A percentile compares a stretch with the other conserved stretches of the same genome.
Conservation (phyloP, 2,888 invertebrate species). For the Drosophila neutralis region DNA sequence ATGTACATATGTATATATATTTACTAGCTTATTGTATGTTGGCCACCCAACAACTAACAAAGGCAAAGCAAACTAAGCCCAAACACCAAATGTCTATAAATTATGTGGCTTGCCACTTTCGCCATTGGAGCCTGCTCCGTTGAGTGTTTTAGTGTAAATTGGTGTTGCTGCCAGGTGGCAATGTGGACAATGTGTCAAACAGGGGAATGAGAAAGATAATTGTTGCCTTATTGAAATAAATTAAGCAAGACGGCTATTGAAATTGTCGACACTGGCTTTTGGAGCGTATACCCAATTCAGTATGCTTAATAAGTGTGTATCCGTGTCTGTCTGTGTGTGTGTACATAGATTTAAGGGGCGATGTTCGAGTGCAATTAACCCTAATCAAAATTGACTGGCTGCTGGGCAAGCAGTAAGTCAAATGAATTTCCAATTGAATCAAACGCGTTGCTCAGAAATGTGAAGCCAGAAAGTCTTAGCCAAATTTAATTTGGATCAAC, state of each 20-base stretch:
- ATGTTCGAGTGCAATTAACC: slow-evolving; percentile 19
- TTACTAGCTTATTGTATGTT: slow-evolving; percentile 9
- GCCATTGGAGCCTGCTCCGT: slow-evolving; percentile 1
- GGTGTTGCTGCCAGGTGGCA: slow-evolving; percentile 47
- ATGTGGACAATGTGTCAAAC: neutral
- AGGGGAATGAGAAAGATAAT: neutral
- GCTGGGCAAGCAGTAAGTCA: neutral
- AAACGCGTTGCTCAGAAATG: neutral
- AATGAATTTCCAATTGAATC: slow-evolving; percentile 11
- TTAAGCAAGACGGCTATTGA: slow-evolving; percentile 38
- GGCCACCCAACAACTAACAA: neutral
- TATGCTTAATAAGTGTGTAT: neutral
- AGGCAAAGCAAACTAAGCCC: neutral
- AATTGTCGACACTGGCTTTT: slow-evolving; percentile 12
- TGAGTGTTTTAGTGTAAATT: slow-evolving; percentile 38
- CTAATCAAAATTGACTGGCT: slow-evolving; percentile 14
- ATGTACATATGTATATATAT: slow-evolving; percentile 1
- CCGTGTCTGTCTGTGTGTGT: slow-evolving; percentile 2
- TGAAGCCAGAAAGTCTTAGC: neutral
- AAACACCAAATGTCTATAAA: slow-evolving; percentile 9
- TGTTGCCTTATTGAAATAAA: slow-evolving; percentile 53
- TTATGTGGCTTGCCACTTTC: slow-evolving; percentile 30
- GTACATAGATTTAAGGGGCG: neutral
- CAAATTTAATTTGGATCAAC: slow-evolving; percentile 5
- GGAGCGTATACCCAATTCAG: slow-evolving; percentile 34